phyloP scores from a whole-genome alignment of 1,140 invertebrate genomes.

The roundworm (Caenorhabditis elegans) region WBcel235 BX284603.4:2348501-2349000 shows the following conservation, averaged over 20 bases:
- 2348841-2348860: background rate
- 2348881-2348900: background rate
- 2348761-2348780: background rate
- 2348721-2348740: slow-evolving; percentile 1
- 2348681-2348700: background rate
- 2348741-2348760: too few species aligned
- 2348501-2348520: too few species aligned
- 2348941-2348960: background rate
- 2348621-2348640: background rate
- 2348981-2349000: slow-evolving; percentile 17
- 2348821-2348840: background rate
- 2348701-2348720: background rate
- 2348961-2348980: background rate
- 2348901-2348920: background rate
- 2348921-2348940: too few species aligned
- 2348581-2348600: too few species aligned
- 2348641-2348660: background rate
- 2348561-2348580: too few species aligned
- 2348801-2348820: background rate
- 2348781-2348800: background rate
- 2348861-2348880: slow-evolving; percentile 11
- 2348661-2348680: background rate
- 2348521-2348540: too few species aligned
- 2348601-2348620: too few species aligned
- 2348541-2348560: too few species aligned